Evolutionary conservation across 2,797 vertebrate species (phyloP), one percentile per base, ranked within the genome.

Genomic region (Limnodromus scolopaceus): DNA sequence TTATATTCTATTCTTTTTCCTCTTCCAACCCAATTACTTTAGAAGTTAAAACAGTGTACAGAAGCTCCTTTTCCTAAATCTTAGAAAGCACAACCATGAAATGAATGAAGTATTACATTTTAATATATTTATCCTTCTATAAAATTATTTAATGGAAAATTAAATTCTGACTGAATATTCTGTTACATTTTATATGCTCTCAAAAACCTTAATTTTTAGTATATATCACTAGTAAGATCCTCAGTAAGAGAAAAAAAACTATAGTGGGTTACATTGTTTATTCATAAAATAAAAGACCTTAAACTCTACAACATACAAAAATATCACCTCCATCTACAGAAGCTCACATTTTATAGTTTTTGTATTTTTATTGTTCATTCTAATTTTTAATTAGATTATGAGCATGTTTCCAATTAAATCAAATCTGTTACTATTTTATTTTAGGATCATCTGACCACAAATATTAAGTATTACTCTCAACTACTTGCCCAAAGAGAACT

Each of bases 61-160:
- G 75, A 74, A 75, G 45, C n/a, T 75, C 9, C 46, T 60, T 77
- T 32, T 58, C n/a, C 16, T 69, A 36, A 36, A 60, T 51, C 45
- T 39, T 78, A 72, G 32, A 54, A 89, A 46, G 48, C 49, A 54
- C 22, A 24, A 70, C 34, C 4, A 36, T 48, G 13, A 93, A 83
- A 81, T 61, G 39, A 64, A 51, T 38, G 30, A 95, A 89, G 23
- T 46, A 78, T 11, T 57, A 38, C 5, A 79, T 54, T 69, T 95
- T 54, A 78, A 90, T 84, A 93, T 89, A 92, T 84, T 82, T 95
- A 87, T 43, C 34, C 66, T 92, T 71, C 68, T 79, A 92, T 80
- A 84, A 93, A 94, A 83, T 82, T 82, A 39, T 89, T 83, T 77
- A 84, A 74, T 66, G 80, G 72, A 91, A 93, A 96, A 86, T 86